Percentiles rank a stretch among this genome's conserved stretches.
Evolutionary conservation across 2,113 vertebrate species (phyloP).

Genomic region (Haplotaxodon microlepis): DNA sequence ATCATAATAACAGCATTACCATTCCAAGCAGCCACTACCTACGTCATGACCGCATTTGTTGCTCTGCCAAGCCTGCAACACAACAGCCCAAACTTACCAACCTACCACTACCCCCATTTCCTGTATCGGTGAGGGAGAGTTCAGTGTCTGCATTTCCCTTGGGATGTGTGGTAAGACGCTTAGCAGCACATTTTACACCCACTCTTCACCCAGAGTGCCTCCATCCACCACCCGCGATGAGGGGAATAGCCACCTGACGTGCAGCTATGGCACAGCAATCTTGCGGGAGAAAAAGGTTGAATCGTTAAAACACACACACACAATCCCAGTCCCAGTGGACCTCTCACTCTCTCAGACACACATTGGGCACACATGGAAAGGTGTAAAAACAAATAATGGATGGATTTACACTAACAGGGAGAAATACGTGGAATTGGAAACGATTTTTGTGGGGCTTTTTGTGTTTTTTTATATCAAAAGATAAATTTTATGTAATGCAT

Average conservation of each 20-base stretch:
- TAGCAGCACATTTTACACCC: slow-evolving; percentile 27
- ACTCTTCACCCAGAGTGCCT: slow-evolving; percentile 17
- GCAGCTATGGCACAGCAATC: slow-evolving; percentile 10
- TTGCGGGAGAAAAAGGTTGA: neutral
- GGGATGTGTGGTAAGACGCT: slow-evolving; percentile 32
- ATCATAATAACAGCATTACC: slow-evolving; percentile 61
- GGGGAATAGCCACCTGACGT: neutral
- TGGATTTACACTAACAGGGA: neutral
- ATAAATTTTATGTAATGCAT: neutral
- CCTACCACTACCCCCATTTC: neutral
- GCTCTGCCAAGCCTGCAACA: slow-evolving; percentile 6
- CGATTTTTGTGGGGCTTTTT: neutral
- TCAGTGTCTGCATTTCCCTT: slow-evolving; percentile 14
- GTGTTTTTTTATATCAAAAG: neutral
- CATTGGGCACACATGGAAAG: neutral
- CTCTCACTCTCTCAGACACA: neutral
- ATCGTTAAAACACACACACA: neutral
- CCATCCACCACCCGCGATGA: neutral
- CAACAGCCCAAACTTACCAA: neutral
- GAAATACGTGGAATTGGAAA: neutral
- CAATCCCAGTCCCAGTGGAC: neutral
- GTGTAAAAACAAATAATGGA: neutral
- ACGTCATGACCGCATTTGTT: slow-evolving; percentile 53
- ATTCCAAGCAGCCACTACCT: slow-evolving; percentile 54
- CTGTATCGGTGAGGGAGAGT: slow-evolving; percentile 15